A percentile compares a stretch with the other conserved stretches of the same genome.
Evolutionary conservation across 2,888 invertebrate species (phyloP).

Genomic region (Papilio protenor): DNA sequence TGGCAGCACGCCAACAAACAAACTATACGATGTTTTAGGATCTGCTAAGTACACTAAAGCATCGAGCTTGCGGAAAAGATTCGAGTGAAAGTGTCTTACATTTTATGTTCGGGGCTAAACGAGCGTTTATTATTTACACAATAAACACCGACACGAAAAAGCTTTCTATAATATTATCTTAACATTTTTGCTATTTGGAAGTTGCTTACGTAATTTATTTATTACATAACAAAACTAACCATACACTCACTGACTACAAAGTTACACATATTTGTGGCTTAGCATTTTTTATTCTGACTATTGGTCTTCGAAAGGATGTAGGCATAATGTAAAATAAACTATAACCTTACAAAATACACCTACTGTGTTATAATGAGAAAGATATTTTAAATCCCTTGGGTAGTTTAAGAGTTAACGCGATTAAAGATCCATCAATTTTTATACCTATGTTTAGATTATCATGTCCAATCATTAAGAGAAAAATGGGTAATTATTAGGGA

Average conservation of each 20-base stretch:
- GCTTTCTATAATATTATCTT: slow-evolving; percentile 31
- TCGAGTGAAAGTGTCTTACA: slow-evolving; percentile 29
- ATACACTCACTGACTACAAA: background rate
- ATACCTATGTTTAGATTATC: background rate
- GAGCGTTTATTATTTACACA: slow-evolving; percentile 40
- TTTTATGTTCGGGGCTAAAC: slow-evolving; percentile 34
- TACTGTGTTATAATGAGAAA: no score
- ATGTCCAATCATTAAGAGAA: background rate
- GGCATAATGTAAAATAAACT: background rate
- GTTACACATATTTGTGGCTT: background rate
- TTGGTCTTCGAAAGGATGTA: background rate
- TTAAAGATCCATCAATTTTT: background rate
- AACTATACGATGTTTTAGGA: slow-evolving; percentile 38
- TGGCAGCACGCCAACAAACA: slow-evolving; percentile 35
- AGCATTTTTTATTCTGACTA: background rate
- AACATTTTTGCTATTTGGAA: background rate
- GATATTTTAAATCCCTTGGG: background rate
- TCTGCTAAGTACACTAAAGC: slow-evolving; percentile 33
- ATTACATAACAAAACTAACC: background rate
- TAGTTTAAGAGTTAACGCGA: background rate
- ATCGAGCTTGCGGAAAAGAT: slow-evolving; percentile 33
- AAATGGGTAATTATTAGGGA: background rate
- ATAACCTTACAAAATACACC: background rate
- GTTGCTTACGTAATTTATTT: background rate
- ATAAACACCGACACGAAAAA: slow-evolving; percentile 35